Evolutionary conservation across 2,797 vertebrate genomes (phyloP).

Genomic region (Meriones psammophilus): DNA sequence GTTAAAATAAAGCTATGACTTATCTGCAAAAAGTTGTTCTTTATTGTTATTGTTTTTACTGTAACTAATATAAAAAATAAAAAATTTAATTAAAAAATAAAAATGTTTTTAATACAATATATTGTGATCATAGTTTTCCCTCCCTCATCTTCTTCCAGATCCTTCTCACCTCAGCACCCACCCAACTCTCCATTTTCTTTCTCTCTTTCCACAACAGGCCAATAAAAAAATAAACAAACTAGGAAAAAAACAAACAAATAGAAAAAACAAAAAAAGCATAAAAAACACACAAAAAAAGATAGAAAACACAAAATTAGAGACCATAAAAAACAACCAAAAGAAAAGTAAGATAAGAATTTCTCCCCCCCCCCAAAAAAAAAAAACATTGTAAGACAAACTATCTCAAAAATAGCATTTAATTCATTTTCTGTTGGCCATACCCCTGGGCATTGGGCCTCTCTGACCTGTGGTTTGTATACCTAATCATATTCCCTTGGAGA

Average conservation of each 20-base stretch:
- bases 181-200: neutral
- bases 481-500: no score
- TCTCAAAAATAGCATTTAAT: neutral
- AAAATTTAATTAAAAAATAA: no score
- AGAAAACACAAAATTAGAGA: neutral
- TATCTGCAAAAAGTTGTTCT: neutral
- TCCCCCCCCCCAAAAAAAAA: neutral
- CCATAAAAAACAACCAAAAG: neutral
- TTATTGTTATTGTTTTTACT: neutral
- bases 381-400: neutral
- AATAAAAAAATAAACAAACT: neutral
- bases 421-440: neutral
- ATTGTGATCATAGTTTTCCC: neutral
- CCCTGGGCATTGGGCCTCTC: neutral
- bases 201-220: neutral
- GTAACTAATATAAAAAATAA: no score
- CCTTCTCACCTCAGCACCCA: neutral
- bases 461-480: neutral
- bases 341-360: neutral
- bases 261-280: neutral
- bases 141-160: neutral
- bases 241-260: neutral
- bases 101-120: neutral
- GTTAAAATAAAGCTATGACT: neutral
- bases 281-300: neutral